Evolutionary conservation across 2,888 invertebrate genomes (phyloP), one percentile per base, ranked within the genome.

Genomic region (Germaria angustata): DNA sequence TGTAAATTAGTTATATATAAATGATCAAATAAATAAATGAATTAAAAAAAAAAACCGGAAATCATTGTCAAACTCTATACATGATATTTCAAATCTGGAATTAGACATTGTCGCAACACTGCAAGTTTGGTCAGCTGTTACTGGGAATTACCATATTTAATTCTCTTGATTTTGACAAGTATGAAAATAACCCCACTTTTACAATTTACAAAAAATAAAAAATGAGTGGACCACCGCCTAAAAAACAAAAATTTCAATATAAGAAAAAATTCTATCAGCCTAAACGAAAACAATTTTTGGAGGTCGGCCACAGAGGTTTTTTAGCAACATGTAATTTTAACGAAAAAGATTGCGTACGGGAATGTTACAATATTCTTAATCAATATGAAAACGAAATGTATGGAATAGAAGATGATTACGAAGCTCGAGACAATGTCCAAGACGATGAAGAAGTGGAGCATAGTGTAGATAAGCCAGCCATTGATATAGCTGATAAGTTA

Each of bases 271-370:
- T 76, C 20, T 84, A 79, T 28, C 83, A 85, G n/a, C 57, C 75
- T n/a, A 82, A 71, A 13, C 87, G 85, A 24, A 86, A 85, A 9
- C 86, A 88, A 53, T 86, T 84, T 53, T 78, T 91, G 0, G 88
- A 90, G 79, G 78, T 84, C 1, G 91, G 91, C 0, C 89, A 89
- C 3, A 87, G 86, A 15, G 91, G 91, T 0, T 91, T 91, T 61
- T 80, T 91, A 15, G 91, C 88, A 89, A 98, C 97, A 69, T 98
- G 97, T 91, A 98, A 97, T 92, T 95, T 94, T 87, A 93, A 94
- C 85, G 96, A 97, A 91, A 95, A 95, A 88, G 95, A 95, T 88
- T 96, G 97, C 90, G 92, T 96, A n/a, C 93, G 94, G 81, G 98
- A 98, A 91, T 94, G 96, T 32, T 89, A 88, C 66, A 97, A 96